Base-by-base conservation (phyloP, 2,888 invertebrate genomes). In the Pseudanteris insignis region DNA sequence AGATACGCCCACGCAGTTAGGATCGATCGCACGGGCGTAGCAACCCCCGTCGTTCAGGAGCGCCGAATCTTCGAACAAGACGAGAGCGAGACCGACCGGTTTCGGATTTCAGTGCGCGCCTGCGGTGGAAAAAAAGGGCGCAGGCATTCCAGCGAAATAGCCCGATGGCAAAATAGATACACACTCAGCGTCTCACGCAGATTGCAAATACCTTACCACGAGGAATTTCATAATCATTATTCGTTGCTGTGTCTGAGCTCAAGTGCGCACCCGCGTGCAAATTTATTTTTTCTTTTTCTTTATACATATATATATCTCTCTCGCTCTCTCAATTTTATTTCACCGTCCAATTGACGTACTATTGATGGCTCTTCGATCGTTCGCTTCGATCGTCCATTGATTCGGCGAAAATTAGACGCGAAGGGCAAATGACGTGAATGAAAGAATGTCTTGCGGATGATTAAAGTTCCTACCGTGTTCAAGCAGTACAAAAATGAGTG, bases 1-100 rank as follows among this genome's bases (percentile, higher is more conserved):
- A 61, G 61, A 55, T 55, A 55, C 62, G 64, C 64, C 62, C 55
- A 65, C 64, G 59, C 62, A 53, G 62, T 59, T 48, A 25, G 47
- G 53, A 64, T 64, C 64, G 60, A 64, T 61, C 57, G 51, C 41
- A 50, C 60, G 60, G 60, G 47, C 48, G 48, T 64, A 32, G 53
- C 64, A 57, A 64, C 57, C 57, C 47, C 58, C 46, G n/a, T 59
- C 59, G 41, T 59, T 59, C 51, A 53, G 53, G 53, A 53, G 59
- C n/a, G n/a, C 59, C 59, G 41, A 59, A 59, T 59, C 46, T 53
- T 53, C 21, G 34, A 18, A 48, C 43, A 18, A 51, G 55, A 53
- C 40, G 57, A 48, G 63, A 48, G 55, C 54, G 47, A 50, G 50
- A 50, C 54, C 58, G 59, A 54, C 60, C 60, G 60, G 60, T 60